Base-by-base conservation (phyloP, 2,888 invertebrate genomes). In the Trachelus troglodyta region DNA sequence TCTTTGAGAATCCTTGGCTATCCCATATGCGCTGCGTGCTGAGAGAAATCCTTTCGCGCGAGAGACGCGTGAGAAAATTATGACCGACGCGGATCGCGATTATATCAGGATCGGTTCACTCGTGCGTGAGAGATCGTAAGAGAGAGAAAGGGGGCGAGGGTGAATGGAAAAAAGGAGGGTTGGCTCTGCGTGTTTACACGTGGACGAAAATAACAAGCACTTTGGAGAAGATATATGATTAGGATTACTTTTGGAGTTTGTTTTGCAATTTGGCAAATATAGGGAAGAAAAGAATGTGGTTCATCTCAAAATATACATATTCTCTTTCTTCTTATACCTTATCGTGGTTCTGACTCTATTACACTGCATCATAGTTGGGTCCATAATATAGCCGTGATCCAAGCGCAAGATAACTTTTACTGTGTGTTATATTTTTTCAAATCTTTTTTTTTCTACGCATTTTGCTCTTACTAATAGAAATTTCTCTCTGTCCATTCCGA, bases 121-220 rank as follows among this genome's bases (percentile, higher is more conserved):
- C 73, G 75, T 74, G 75, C 34, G 35, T n/a, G 31, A 79, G 74
- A 76, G 79, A 76, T 56, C 34, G 71, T 77, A 73, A 75, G 74
- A 35, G 69, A 34, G 31, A 35, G 30, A 23, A 76, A 23, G 11
- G 68, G 12, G 30, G 15, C 69, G 76, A 69, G 78, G 74, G 75
- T 77, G 56, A 74, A 73, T 78, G 56, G 34, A 37, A 79, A 76
- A 56, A 56, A 9, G 23, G 56, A 40, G 40, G 40, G 40, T 40
- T 40, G 15, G 40, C 56, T 15, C 9, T 56, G 23, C 56, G 56
- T 56, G 56, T 56, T 56, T 56, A 56, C 56, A 56, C 56, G 56
- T 9, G 40, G 9, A 40, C 23, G 23, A 23, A 23, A 56, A 23
- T 23, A 56, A 56, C 23, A 1, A 56, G 23, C 2, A 9, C 56